Conservation (phyloP, 2,113 vertebrate genomes). For the Malurus alboscapulatus region DNA sequence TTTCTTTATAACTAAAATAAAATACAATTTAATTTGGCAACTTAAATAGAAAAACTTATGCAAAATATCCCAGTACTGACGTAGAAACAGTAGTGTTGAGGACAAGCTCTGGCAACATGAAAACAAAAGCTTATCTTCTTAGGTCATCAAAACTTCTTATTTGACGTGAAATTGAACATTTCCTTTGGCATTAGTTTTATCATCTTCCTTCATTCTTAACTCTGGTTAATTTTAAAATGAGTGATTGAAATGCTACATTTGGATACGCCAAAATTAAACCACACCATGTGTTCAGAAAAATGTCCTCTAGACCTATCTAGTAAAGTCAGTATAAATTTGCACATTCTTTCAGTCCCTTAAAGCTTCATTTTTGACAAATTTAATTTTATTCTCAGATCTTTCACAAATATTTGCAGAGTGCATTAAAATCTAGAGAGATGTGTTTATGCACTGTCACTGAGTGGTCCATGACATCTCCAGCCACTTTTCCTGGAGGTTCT, state of each 20-base stretch:
- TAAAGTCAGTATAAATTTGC: not conserved
- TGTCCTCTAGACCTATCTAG: not conserved
- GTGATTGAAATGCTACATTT: not conserved
- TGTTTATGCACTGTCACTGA: not conserved
- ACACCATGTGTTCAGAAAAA: not conserved
- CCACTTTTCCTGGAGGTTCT: not conserved
- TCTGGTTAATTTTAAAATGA: not conserved
- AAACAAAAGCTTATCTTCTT: not conserved
- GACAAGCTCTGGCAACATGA: not conserved
- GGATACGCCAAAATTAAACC: not conserved
- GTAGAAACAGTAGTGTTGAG: not conserved
- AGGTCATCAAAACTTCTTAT: not conserved
- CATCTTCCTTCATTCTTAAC: not conserved
- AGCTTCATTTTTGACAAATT: not conserved
- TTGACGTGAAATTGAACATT: not conserved
- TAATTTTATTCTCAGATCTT: not conserved
- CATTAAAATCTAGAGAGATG: not conserved
- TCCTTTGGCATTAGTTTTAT: not conserved
- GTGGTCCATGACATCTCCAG: not conserved
- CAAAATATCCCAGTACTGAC: not conserved
- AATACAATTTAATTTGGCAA: not conserved
- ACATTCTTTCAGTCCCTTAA: not conserved
- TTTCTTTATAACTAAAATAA: not conserved
- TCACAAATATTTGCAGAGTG: not conserved
- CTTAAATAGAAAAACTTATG: not conserved